Conservation (phyloP, 2,888 invertebrate genomes). For the Nineta flava region DNA sequence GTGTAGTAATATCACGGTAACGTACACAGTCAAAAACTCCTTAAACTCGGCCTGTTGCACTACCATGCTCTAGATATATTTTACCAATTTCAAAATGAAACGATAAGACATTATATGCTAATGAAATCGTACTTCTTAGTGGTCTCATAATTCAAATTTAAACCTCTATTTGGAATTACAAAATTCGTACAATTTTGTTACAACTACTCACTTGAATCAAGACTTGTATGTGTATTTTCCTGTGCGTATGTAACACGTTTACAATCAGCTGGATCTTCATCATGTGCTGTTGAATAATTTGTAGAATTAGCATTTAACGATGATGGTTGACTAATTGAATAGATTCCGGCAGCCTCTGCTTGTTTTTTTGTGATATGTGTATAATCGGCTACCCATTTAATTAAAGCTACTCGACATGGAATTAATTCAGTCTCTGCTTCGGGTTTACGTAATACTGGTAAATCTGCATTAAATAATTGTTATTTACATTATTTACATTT, state of each 20-base stretch:
- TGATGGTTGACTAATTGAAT: conserved; percentile 9
- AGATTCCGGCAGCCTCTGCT: conserved; percentile 26
- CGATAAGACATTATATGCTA: too few relatives aligned
- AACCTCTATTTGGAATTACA: too few relatives aligned
- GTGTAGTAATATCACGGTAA: too few relatives aligned
- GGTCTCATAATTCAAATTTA: too few relatives aligned
- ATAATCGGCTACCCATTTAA: conserved; percentile 79
- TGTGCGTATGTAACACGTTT: conserved; percentile 21
- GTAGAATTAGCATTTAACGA: conserved; percentile 27
- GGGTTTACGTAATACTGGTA: conserved; percentile 58
- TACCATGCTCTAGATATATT: too few relatives aligned
- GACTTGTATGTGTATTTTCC: conserved; percentile 41
- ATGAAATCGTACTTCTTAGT: too few relatives aligned
- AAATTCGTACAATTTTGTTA: too few relatives aligned
- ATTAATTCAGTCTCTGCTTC: conserved; percentile 51
- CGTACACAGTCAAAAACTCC: too few relatives aligned
- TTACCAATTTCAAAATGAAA: too few relatives aligned
- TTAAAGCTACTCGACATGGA: conserved; percentile 65
- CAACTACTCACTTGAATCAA: conserved; percentile 43
- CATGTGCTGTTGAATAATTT: conserved; percentile 24
- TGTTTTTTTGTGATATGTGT: conserved; percentile 59
- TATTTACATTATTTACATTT: too few relatives aligned
- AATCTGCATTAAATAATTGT: conserved; percentile 30
- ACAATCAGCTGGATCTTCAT: conserved; percentile 24
- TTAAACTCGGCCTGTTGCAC: too few relatives aligned